Base-by-base conservation (phyloP, 1,140 invertebrate species). In the Dolichoris vasculosae region DNA sequence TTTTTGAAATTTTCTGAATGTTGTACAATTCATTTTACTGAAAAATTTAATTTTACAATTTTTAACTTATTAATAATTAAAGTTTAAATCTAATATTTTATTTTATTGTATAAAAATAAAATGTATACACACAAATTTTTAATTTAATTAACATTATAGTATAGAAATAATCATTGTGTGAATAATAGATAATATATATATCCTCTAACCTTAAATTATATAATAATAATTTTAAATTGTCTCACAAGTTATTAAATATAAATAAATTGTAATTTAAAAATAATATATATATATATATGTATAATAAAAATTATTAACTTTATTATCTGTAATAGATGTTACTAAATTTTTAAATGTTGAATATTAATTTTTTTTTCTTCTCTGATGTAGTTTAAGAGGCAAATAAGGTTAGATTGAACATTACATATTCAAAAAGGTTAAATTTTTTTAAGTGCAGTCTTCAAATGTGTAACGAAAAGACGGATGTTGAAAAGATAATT, bases 1-100 rank as follows among this genome's bases (percentile, higher is more conserved):
- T 59, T 43, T 59, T 69, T 82, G 85, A 59, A 86, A 40, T 32
- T 6, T 82, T 59, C 43, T 86, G 20, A 78, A 35, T 20, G 71
- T 69, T 71, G 59, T 55, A 32, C 59, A 55, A 71, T 83, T 83
- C 85, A 86, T 86, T 20, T 81, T 77, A 3, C 79, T 84, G 9
- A 46, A 87, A 82, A 51, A 26, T 59, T 26, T 46, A 6, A 46
- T 59, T 59, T 55, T 71, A 79, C 78, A 35, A n/a, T 32, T 4
- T 51, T 77, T 0, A 35, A 23, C n/a, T 26, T 73, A 55, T 38
- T 40, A 85, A 67, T 64, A 64, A 43, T 43, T 48, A 55, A 30
- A 77, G 23, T 59, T 79, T 79, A 59, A 78, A 40, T 79, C 26
- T 23, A 40, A 15, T n/a, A 63, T 6, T 32, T 26, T 73, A 73